phyloP scores from a whole-genome alignment of 2,113 vertebrate species.

The Chiloscyllium plagiosum region DNA sequence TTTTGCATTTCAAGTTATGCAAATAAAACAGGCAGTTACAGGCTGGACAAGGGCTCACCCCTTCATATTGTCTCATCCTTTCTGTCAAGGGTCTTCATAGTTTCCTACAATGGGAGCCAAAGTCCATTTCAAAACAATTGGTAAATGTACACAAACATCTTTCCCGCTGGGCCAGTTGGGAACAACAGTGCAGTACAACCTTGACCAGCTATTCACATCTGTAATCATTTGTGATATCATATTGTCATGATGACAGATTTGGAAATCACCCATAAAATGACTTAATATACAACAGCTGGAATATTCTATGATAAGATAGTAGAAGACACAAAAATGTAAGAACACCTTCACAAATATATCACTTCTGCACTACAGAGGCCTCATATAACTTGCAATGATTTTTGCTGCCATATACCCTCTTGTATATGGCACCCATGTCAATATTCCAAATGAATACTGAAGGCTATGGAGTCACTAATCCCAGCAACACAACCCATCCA shows the following conservation, averaged over 20 bases:
- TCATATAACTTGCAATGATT: too few species aligned
- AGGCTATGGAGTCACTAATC: too few species aligned
- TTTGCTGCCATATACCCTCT: too few species aligned
- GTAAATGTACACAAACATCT: background rate
- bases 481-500: too few species aligned
- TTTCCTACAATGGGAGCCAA: too few species aligned
- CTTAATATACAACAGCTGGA: background rate
- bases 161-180: background rate
- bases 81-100: background rate
- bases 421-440: too few species aligned
- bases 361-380: too few species aligned
- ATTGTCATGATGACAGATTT: background rate
- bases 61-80: background rate
- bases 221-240: background rate
- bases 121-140: too few species aligned
- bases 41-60: background rate
- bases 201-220: background rate
- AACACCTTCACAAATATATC: too few species aligned
- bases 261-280: background rate
- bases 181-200: background rate
- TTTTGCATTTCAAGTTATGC: background rate
- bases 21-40: background rate
- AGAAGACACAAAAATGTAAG: background rate
- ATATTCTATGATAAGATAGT: too few species aligned
- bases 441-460: too few species aligned